Conservation (phyloP, 2,113 vertebrate species). For the Caracal caracal region DNA sequence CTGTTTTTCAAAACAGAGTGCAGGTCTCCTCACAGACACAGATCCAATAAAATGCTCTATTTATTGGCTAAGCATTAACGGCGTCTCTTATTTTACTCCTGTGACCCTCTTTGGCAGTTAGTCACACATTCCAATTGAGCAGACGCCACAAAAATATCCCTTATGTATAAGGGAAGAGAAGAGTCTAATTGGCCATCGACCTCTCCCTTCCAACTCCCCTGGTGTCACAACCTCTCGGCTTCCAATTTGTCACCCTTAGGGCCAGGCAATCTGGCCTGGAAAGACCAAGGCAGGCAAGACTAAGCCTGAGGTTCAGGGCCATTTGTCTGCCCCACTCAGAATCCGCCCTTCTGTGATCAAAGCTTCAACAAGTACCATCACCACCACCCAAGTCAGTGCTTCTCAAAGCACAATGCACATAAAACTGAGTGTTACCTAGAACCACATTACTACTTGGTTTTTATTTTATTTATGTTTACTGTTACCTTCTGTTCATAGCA, state of each 20-base stretch:
- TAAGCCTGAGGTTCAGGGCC: neutral
- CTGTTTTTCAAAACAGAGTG: conserved; percentile 53
- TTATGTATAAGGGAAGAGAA: conserved; percentile 47
- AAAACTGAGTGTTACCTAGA: neutral
- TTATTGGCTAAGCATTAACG: conserved; percentile 72
- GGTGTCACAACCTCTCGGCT: neutral
- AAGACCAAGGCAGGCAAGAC: neutral
- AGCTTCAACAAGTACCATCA: neutral
- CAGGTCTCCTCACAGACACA: conserved; percentile 2
- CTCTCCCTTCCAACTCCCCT: conserved; percentile 18
- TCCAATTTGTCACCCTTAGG: neutral
- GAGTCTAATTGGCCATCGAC: conserved; percentile 61
- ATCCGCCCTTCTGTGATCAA: neutral
- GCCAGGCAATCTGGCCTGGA: neutral
- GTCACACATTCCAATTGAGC: conserved; percentile 72
- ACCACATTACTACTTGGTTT: neutral
- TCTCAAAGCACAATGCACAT: neutral
- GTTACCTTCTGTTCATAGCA: neutral
- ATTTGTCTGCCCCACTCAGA: neutral
- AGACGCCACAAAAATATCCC: conserved; percentile 62
- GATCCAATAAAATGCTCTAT: conserved; percentile 75
- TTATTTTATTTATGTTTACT: conserved; percentile 35
- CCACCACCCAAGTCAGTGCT: neutral
- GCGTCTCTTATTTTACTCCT: conserved; percentile 63
- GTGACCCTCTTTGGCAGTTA: conserved; percentile 69